A percentile compares a stretch with the other conserved stretches of the same genome.
Conservation (phyloP, 2,797 vertebrate genomes). For the Rachycentron canadum region DNA sequence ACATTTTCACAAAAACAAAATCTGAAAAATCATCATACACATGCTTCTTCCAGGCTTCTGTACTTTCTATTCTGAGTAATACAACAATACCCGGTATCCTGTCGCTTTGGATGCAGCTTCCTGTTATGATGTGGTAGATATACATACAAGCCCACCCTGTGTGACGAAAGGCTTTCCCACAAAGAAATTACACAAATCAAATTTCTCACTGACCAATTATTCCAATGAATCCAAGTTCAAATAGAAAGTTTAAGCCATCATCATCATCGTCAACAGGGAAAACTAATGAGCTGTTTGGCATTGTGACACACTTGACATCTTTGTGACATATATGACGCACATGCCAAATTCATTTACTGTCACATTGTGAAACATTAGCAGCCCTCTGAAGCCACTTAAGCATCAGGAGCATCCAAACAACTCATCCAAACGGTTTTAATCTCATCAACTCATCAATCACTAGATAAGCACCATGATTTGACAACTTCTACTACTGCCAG, state of each 20-base stretch:
- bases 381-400: background rate
- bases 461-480: conserved; percentile 32
- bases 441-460: conserved; percentile 36
- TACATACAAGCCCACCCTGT: background rate
- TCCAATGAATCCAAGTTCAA: background rate
- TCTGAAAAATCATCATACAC: conserved; percentile 16
- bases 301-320: conserved; percentile 5
- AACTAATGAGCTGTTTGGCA: conserved; percentile 10
- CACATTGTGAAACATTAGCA: conserved; percentile 29
- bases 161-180: conserved; percentile 9
- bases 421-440: background rate
- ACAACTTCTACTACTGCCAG: conserved; percentile 40
- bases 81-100: conserved; percentile 72
- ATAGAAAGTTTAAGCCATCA: background rate
- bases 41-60: conserved; percentile 17
- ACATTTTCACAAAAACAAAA: conserved; percentile 8
- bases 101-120: conserved; percentile 50
- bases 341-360: conserved; percentile 40
- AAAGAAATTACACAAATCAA: conserved; percentile 29
- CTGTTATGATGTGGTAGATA: conserved; percentile 63
- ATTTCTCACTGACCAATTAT: background rate
- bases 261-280: background rate
- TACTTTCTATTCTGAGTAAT: conserved; percentile 33
- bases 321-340: conserved; percentile 21
- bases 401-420: background rate